A percentile compares a stretch with the other conserved stretches of the same genome.
Conservation (phyloP, 1,140 invertebrate genomes). For the Scaptomyza pallida region DNA sequence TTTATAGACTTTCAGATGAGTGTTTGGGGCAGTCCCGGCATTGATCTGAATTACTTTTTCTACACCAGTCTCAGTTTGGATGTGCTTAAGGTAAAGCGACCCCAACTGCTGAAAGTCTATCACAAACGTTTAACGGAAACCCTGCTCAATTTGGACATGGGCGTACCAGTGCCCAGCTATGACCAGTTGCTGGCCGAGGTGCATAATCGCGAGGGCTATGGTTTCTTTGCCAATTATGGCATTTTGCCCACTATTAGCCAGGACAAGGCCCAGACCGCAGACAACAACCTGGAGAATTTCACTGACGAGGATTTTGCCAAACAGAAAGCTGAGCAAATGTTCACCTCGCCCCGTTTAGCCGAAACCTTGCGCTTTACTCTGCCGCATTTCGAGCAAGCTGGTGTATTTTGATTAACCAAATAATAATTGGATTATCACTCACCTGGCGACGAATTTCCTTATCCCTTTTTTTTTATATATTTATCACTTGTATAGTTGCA, state of each 20-base stretch:
- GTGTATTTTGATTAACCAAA: conserved; percentile 36
- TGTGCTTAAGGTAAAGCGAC: conserved; percentile 70
- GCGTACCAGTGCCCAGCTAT: conserved; percentile 71
- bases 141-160: conserved; percentile 67
- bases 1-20: conserved; percentile 77
- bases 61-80: conserved; percentile 73
- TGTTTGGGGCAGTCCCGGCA: conserved; percentile 72
- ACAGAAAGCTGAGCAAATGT: conserved; percentile 68
- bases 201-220: conserved; percentile 68
- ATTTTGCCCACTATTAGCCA: conserved; percentile 71
- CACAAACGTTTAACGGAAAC: conserved; percentile 60
- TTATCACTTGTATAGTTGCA: neutral
- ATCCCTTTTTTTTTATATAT: conserved; percentile 19
- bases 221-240: conserved; percentile 73
- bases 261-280: conserved; percentile 64
- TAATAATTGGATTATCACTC: neutral
- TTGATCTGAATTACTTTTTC: conserved; percentile 82
- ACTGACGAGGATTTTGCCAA: conserved; percentile 65
- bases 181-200: conserved; percentile 77
- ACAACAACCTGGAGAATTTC: conserved; percentile 73
- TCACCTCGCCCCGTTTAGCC: conserved; percentile 48
- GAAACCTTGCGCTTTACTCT: conserved; percentile 70
- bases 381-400: conserved; percentile 65
- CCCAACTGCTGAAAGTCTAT: conserved; percentile 79
- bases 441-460: conserved; percentile 16